Evolutionary conservation across 2,888 invertebrate species (phyloP), one percentile per base, ranked within the genome.

Genomic region (Apotomis capreana): DNA sequence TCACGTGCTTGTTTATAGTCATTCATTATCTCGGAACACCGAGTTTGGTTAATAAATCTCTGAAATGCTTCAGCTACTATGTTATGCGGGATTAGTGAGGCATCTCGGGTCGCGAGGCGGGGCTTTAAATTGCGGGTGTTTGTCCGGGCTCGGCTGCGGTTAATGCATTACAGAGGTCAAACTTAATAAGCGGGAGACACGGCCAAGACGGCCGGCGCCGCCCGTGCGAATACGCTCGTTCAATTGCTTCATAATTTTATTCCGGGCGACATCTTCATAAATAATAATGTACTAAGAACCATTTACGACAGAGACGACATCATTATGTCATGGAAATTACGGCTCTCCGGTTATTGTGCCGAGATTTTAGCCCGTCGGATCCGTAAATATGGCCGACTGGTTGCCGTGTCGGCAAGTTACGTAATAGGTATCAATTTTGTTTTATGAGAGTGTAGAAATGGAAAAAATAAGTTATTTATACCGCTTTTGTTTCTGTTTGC

Each of bases 71-170:
- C 78, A 79, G 77, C 80, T 81, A 80, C 81, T 84, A 83, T 78
- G 84, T 84, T 85, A 84, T 84, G 82, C 83, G 77, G 82, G 82
- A 85, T 86, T 82, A 84, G 82, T 74, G 80, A 78, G 80, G 78
- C 78, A 78, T 75, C 79, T 77, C 76, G 77, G 76, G 78, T 70
- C 74, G 77, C 74, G 76, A 69, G 76, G 62, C 76, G 73, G 79
- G 77, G 79, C 82, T 81, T 84, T 84, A 84, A 83, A 85, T 84
- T 83, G 82, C 81, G 82, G 81, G 79, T 81, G 82, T 83, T 84
- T 78, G 81, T 78, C 78, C 78, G 78, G 75, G 76, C 44, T 75
- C 78, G 78, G 78, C 79, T 77, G 78, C 76, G 81, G 83, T 81
- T 84, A 82, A 84, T 83, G 81, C 84, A 81, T 82, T 76, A 78